These are phyloP conservation scores for Maccullochella peelii DNA, from an alignment of 2,113 vertebrate species.

Conservation along the genomic window DNA sequence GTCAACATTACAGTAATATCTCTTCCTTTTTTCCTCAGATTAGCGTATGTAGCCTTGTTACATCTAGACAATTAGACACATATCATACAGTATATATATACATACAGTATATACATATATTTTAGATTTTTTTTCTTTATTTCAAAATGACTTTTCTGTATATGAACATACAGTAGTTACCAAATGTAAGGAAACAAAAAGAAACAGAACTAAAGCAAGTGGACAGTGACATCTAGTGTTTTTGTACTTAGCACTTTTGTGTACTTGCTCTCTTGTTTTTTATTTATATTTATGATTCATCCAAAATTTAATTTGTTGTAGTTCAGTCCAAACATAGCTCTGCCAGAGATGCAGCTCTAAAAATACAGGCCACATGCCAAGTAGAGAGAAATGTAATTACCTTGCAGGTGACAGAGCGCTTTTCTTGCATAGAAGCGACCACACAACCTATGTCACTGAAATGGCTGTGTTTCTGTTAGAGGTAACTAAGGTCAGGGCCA, in stretches of 20 bases:
- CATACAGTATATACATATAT: no score
- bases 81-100: no score
- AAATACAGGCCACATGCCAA: slow-evolving; percentile 37
- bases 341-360: slow-evolving; percentile 20
- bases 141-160: background rate
- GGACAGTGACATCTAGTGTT: background rate
- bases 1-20: no score
- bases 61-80: no score
- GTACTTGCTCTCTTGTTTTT: background rate
- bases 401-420: background rate
- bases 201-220: background rate
- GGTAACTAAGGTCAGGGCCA: background rate
- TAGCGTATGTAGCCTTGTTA: no score
- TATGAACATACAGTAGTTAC: background rate
- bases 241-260: background rate
- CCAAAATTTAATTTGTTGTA: background rate
- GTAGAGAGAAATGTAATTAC: fast-evolving
- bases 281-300: background rate
- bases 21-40: no score
- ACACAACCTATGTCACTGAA: background rate
- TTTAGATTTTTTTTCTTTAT: no score
- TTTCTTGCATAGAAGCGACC: background rate
- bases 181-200: background rate
- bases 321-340: background rate
- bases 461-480: background rate